phyloP scores from a whole-genome alignment of 2,888 invertebrate species.

The Hesperia comma region DNA sequence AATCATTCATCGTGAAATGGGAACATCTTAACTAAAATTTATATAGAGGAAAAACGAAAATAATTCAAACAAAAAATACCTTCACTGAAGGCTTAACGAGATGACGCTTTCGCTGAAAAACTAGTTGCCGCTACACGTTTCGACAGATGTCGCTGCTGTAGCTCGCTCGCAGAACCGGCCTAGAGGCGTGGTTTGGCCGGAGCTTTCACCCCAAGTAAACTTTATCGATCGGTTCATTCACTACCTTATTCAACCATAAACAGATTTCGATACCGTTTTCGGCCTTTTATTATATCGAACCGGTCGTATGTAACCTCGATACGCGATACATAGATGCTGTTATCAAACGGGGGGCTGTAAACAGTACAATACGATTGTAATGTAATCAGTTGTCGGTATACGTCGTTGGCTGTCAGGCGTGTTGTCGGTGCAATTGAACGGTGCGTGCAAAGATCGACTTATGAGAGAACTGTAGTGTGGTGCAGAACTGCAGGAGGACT shows the following conservation, averaged over 20 bases:
- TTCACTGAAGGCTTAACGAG: not conserved
- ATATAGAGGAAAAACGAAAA: no score
- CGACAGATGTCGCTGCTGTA: constrained; percentile 63
- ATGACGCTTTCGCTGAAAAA: constrained; percentile 15
- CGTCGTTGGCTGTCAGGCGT: constrained; percentile 58
- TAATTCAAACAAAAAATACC: no score
- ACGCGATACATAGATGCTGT: constrained; percentile 55
- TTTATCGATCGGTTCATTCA: constrained; percentile 69
- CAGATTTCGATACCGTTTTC: constrained; percentile 56
- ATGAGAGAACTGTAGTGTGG: constrained; percentile 44
- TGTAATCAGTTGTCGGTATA: constrained; percentile 61
- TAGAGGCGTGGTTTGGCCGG: constrained; percentile 66
- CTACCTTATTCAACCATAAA: constrained; percentile 54
- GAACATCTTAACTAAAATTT: no score
- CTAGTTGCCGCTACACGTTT: constrained; percentile 12
- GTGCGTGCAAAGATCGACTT: constrained; percentile 38
- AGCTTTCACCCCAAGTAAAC: constrained; percentile 72
- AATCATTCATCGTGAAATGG: no score
- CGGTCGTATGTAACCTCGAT: constrained; percentile 50
- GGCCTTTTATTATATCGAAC: constrained; percentile 52
- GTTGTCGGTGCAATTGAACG: constrained; percentile 51
- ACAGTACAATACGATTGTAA: constrained; percentile 48
- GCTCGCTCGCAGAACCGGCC: constrained; percentile 53
- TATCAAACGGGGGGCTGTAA: constrained; percentile 51
- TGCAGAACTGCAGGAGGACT: constrained; percentile 40